phyloP scores from a whole-genome alignment of 1,140 invertebrate species.

The Neocloeon triangulifer region DNA sequence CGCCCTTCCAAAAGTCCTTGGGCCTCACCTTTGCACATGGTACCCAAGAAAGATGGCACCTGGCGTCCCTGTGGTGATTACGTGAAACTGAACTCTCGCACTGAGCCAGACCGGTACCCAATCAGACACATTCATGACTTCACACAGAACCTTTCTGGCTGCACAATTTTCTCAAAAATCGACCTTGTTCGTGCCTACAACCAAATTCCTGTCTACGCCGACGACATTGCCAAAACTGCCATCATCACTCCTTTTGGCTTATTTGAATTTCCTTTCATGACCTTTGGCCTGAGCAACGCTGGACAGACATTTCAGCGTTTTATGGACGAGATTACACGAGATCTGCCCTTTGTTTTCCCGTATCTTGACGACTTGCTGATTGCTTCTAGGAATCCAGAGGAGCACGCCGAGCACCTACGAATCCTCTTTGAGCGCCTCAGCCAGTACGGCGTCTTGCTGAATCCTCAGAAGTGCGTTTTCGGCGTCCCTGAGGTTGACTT shows the following conservation, averaged over 20 bases:
- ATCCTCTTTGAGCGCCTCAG: constrained; percentile 4
- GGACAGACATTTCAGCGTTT: too few relatives aligned
- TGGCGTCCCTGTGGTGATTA: constrained; percentile 21
- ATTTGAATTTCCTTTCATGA: constrained; percentile 16
- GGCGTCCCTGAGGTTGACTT: constrained; percentile 12
- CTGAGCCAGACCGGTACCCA: constrained; percentile 15
- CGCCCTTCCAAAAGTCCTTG: constrained; percentile 17
- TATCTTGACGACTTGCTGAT: constrained; percentile 10
- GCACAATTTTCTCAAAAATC: constrained; percentile 19
- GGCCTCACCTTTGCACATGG: constrained; percentile 20
- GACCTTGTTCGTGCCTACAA: constrained; percentile 23
- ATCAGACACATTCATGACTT: constrained; percentile 12
- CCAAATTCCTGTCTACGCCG: constrained; percentile 16
- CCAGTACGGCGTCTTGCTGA: constrained; percentile 9
- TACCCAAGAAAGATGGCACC: constrained; percentile 15
- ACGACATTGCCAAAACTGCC: constrained; percentile 16
- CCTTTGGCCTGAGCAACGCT: too few relatives aligned
- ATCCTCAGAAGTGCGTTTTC: constrained; percentile 15
- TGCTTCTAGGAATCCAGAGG: constrained; percentile 4
- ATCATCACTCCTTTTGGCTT: constrained; percentile 16
- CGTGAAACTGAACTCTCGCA: constrained; percentile 17
- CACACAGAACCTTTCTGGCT: constrained; percentile 14
- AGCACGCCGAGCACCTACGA: constrained; percentile 8
- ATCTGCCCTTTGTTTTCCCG: not conserved
- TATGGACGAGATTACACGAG: too few relatives aligned